Evolutionary conservation across 2,797 vertebrate genomes (phyloP), one percentile per base, ranked within the genome.

Genomic region (Coendou prehensilis): DNA sequence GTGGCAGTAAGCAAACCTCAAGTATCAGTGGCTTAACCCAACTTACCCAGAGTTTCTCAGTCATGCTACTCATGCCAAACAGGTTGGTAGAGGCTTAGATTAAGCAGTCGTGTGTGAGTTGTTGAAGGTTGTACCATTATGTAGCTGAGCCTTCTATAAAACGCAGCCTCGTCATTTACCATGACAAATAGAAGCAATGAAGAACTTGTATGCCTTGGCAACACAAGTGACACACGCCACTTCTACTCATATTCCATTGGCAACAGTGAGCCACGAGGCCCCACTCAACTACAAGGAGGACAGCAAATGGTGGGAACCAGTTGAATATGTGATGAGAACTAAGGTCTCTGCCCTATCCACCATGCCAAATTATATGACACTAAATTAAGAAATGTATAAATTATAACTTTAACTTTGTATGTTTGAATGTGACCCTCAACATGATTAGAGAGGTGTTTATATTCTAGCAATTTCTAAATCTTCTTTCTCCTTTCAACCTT

Each of bases 391-490:
- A 47, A 76, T 6, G 73, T 61, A 33, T 73, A 28, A 73, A 41
- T 54, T 67, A 41, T 61, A 63, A 75, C 50, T 73, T 83, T 59
- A 83, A 94, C n/a, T n/a, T 93, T 18, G 6, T 10, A 26, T 17
- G 1, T 92, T 83, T 75, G 56, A 91, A 64, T 56, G 11, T 69
- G 75, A 61, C 76, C 41, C 8, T 92, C 33, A 67, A 67, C 9
- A 56, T 15, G 5, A 82, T 85, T 80, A 59, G 20, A 76, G 37
- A 80, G 61, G 3, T 81, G 18, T 91, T 50, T 59, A 41, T 33
- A 8, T 82, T 93, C 37, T n/a, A 95, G 10, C 22, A 78, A 47
- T 83, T 87, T 94, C 81, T 92, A 88, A 89, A 84, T 63, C 10
- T 91, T 95, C 63, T 89, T 73, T 76, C 69, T 84, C 52, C 63